phyloP scores from a whole-genome alignment of 1,140 invertebrate genomes.

The Muscidifurax raptorellus region DNA sequence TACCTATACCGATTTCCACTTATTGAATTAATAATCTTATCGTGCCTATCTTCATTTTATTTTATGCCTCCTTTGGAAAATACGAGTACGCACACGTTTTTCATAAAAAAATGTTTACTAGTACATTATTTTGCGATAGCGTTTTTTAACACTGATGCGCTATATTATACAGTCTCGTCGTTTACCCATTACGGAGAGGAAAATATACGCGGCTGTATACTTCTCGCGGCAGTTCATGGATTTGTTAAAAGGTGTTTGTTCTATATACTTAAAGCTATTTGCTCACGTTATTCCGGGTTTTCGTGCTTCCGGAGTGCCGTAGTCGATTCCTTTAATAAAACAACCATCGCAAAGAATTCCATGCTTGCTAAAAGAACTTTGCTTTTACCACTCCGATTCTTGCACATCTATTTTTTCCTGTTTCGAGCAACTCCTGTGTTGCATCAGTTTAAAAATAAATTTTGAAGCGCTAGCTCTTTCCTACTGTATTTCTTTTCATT shows the following conservation, averaged over 20 bases:
- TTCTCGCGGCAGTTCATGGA: background rate
- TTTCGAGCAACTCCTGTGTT: constrained; percentile 2
- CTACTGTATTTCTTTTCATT: constrained; percentile 18
- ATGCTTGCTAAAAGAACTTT: constrained; percentile 32
- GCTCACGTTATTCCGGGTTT: background rate
- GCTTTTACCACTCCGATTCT: constrained; percentile 26
- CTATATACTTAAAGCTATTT: background rate
- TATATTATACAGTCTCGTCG: too few species aligned
- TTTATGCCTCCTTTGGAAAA: background rate
- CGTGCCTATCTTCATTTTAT: background rate
- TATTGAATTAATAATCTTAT: background rate
- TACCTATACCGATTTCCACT: too few species aligned
- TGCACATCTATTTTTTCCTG: background rate
- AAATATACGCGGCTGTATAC: background rate
- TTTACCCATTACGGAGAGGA: too few species aligned
- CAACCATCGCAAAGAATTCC: constrained; percentile 12
- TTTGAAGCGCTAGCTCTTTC: constrained; percentile 13
- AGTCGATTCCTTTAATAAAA: constrained; percentile 2
- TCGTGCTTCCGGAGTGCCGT: background rate
- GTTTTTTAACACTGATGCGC: background rate
- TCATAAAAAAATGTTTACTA: background rate
- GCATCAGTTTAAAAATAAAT: constrained; percentile 43
- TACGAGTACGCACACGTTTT: background rate
- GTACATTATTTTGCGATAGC: background rate
- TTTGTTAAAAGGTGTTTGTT: constrained; percentile 2